A percentile compares a stretch with the other conserved stretches of the same genome.
These are phyloP conservation scores for Halesus radiatus DNA, from an alignment of 1,140 invertebrate species.

Conservation along the genomic window DNA sequence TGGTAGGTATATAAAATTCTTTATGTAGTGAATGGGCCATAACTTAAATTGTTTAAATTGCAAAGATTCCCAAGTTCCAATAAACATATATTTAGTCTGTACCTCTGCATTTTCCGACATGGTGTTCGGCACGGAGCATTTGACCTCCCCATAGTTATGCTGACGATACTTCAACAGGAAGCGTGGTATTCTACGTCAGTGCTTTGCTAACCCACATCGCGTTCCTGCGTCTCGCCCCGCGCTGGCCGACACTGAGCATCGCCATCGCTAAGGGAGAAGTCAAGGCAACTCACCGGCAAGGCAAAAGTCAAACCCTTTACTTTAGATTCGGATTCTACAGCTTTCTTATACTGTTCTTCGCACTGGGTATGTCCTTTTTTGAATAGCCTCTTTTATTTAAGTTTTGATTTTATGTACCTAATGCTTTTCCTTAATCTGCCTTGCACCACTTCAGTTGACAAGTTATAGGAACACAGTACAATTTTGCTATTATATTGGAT, in stretches of 20 bases:
- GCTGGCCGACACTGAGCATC: slow-evolving; percentile 39
- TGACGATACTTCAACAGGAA: slow-evolving; percentile 23
- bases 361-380: slow-evolving; percentile 25
- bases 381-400: background rate
- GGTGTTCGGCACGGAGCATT: background rate
- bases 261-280: slow-evolving; percentile 34
- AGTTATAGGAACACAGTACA: too few relatives aligned
- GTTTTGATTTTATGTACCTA: background rate
- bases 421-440: background rate
- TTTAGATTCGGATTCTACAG: slow-evolving; percentile 26
- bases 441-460: too few relatives aligned
- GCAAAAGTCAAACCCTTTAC: background rate
- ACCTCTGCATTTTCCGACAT: background rate
- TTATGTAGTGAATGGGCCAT: background rate
- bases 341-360: slow-evolving; percentile 44
- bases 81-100: background rate
- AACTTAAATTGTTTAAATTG: background rate
- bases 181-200: slow-evolving; percentile 44
- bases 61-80: background rate
- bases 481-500: too few relatives aligned
- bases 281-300: background rate
- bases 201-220: slow-evolving; percentile 35
- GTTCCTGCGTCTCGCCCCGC: slow-evolving; percentile 45
- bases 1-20: background rate
- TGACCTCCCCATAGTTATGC: background rate